Conservation (phyloP, 2,113 vertebrate species). For the Artemisiospiza belli region DNA sequence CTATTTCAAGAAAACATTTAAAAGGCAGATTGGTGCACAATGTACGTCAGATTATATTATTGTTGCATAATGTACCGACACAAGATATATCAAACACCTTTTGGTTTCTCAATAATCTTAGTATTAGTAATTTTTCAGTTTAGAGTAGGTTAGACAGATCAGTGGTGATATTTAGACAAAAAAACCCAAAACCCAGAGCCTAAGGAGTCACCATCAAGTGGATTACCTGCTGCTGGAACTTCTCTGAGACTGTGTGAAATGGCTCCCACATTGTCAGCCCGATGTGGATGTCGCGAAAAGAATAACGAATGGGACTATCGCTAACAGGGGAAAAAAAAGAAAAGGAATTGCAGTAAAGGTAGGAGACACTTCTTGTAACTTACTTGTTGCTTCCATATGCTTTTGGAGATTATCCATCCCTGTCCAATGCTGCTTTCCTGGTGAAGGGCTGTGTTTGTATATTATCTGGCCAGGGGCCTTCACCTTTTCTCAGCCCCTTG, state of each 20-base stretch:
- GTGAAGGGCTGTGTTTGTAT: background rate
- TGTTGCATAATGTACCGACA: background rate
- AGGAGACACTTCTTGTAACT: background rate
- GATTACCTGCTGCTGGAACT: background rate
- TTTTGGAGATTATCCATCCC: background rate
- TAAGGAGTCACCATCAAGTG: background rate
- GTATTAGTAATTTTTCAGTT: background rate
- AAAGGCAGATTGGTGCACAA: background rate
- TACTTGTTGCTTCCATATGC: background rate
- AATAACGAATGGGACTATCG: background rate
- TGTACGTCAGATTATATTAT: background rate
- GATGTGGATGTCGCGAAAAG: fast-evolving
- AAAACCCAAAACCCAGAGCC: background rate
- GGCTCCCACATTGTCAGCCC: fast-evolving
- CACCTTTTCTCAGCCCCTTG: background rate
- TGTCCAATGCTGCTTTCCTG: fast-evolving
- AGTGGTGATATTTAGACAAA: background rate
- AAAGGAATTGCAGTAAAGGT: fast-evolving
- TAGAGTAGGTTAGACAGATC: background rate
- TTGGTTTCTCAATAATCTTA: background rate
- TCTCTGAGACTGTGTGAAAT: background rate
- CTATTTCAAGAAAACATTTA: background rate
- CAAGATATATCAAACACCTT: background rate
- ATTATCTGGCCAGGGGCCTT: background rate
- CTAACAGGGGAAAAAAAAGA: no score